These are phyloP conservation scores for Chionoecetes opilio DNA, from an alignment of 1,140 invertebrate species.

Conservation along the genomic window DNA sequence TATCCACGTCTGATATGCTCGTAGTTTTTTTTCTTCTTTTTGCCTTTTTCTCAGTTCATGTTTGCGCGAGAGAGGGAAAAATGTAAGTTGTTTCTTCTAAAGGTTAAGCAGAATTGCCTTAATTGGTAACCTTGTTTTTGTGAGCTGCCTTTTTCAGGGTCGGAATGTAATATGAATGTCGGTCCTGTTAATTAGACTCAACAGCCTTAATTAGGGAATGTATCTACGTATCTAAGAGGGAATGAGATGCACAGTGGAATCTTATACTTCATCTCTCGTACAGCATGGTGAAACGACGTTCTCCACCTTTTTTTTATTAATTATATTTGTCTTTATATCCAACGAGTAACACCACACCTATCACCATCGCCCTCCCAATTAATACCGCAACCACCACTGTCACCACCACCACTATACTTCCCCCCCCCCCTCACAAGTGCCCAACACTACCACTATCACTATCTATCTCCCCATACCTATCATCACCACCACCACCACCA, in stretches of 20 bases:
- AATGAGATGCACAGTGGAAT: background rate
- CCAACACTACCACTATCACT: too few relatives aligned
- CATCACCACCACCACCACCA: background rate
- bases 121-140: background rate
- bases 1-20: background rate
- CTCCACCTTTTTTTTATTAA: background rate
- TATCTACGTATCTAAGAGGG: background rate
- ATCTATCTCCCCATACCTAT: background rate
- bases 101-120: background rate
- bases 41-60: background rate
- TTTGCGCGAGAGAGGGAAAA: background rate
- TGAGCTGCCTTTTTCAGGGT: background rate
- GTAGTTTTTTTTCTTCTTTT: background rate
- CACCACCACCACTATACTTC: too few relatives aligned
- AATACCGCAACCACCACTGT: too few relatives aligned
- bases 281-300: background rate
- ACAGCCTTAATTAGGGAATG: background rate
- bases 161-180: background rate
- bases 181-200: background rate
- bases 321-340: background rate
- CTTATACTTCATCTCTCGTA: background rate
- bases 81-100: background rate
- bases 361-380: too few relatives aligned
- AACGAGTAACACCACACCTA: background rate
- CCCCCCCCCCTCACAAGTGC: too few relatives aligned